A percentile compares a stretch with the other conserved stretches of the same genome.
Evolutionary conservation across 2,888 invertebrate species (phyloP).

Genomic region (Melangyna quadrimaculata): DNA sequence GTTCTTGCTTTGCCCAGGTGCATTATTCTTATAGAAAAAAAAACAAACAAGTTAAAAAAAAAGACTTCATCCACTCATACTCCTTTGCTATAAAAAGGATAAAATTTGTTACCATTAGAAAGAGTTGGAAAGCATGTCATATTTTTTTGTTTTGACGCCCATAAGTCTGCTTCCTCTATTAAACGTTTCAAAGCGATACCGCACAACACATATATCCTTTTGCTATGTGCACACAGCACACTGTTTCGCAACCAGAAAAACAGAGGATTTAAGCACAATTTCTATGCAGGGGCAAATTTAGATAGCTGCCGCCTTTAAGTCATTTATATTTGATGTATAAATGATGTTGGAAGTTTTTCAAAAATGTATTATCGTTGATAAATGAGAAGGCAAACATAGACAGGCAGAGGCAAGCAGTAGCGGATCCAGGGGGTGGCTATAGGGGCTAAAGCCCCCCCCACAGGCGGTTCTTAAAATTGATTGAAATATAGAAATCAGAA

Average conservation of each 20-base stretch:
- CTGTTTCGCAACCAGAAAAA: background rate
- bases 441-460: no score
- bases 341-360: background rate
- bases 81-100: slow-evolving; percentile 11
- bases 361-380: background rate
- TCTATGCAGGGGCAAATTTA: background rate
- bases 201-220: slow-evolving; percentile 62
- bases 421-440: no score
- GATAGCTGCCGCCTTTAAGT: background rate
- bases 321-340: no score
- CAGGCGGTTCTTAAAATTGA: no score
- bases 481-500: no score
- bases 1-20: slow-evolving; percentile 21
- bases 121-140: background rate
- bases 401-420: no score
- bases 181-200: slow-evolving; percentile 46
- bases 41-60: background rate
- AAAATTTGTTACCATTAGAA: slow-evolving; percentile 57
- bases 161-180: slow-evolving; percentile 54
- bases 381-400: no score
- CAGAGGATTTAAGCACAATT: background rate
- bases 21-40: background rate
- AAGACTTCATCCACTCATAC: background rate
- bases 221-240: slow-evolving; percentile 1
- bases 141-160: slow-evolving; percentile 17